Base-by-base conservation (phyloP, 2,888 invertebrate species). In the Rambutsinella grinnellia region DNA sequence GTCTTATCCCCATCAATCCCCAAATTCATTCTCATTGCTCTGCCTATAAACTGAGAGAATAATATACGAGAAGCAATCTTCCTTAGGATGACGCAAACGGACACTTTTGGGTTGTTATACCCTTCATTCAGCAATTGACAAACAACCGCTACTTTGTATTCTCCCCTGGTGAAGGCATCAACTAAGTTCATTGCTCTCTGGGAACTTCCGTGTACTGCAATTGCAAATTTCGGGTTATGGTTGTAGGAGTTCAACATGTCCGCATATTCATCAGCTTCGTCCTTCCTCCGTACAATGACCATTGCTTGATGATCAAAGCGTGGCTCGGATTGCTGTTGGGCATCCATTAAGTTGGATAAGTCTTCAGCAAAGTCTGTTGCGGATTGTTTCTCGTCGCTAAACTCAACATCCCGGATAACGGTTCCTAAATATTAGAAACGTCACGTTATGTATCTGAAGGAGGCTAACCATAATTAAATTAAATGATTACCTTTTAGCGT, bases 31-130 rank as follows among this genome's bases (percentile, higher is more conserved):
- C 66, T 5, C 54, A 54, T 66, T n/a, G 53, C 51, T 10, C 65
- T 13, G 2, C 51, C 65, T 10, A 28, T 24, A 28, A 65, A 65
- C 53, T 65, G 65, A 3, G 2, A 19, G 36, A 65, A 65, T 3
- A 3, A 2, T 1, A 51, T 21, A 6, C 21, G 13, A 1, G 53
- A 26, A 21, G 10, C 8, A 15, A 51, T 2, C 1, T 53, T 51
- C 21, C 46, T 13, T 8, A 26, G 27, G 23, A 65, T 53, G 53
- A 65, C 26, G 19, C 51, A 51, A 21, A 51, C 2, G 17, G 21
- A 53, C 17, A 65, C 65, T 6, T 53, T 26, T n/a, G 24, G 17
- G 54, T 65, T 65, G 53, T 65, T 53, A 53, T 65, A 65, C 1
- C 65, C 65, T 27, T 65, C 65, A 2, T 2, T 27, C 3, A 65